Base-by-base conservation (phyloP, 2,888 invertebrate genomes). In the Troides oblongomaculatus region DNA sequence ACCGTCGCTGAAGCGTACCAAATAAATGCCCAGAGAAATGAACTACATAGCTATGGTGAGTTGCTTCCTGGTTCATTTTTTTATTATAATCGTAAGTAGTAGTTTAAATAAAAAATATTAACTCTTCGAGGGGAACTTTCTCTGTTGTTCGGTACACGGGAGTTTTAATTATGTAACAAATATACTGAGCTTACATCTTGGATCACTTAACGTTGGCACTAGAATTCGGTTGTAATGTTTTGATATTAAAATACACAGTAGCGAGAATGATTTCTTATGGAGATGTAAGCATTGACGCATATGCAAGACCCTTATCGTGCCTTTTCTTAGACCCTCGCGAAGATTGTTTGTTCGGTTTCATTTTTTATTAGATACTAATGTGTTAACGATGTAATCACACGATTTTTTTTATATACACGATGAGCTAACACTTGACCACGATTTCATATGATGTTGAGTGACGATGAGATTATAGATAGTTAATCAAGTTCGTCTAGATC, bases 11-110 rank as follows among this genome's bases (percentile, higher is more conserved):
- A 80, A 87, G 84, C 91, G 85, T 86, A 78, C 74, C 73, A 78
- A 81, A 84, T 87, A 84, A 84, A 82, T 84, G 84, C 81, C 81
- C 81, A 81, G 80, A 81, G 75, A 79, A 70, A 66, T 64, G 66
- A 63, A 70, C 60, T 64, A 78, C 72, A 74, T 74, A 76, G 75
- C 78, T 75, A 58, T 39, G 77, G 76, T 74, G 71, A 74, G 75
- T 75, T 77, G 82, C 87, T 89, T 89, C 88, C 88, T 85, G 77
- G 78, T 79, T 82, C 81, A 81, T 81, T 82, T 79, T 10, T 58
- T 58, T 21, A 56, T 21, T 7, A 58, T 14, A 76, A 78, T 74
- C 79, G 81, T 84, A 85, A 84, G 83, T 80, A 76, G 76, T 78
- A 46, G 78, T 78, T 78, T 61, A 46, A 69, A 62, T 43, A 66